Evolutionary conservation across 2,113 vertebrate genomes (phyloP).

Genomic region (Spermophilus dauricus): DNA sequence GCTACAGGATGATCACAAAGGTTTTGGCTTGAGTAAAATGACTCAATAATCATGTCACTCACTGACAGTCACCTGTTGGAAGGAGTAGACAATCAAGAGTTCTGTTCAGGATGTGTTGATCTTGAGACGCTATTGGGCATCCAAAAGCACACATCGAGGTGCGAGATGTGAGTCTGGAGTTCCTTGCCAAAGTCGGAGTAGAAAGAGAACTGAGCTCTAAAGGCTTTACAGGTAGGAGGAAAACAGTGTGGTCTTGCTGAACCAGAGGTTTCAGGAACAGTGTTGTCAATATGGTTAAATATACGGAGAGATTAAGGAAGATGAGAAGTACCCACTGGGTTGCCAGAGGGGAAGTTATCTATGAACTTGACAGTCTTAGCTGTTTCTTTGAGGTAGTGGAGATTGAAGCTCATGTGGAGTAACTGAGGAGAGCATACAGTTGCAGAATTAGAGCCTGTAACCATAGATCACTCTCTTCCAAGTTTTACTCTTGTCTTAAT

Average conservation of each 20-base stretch:
- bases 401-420: not conserved
- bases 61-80: not conserved
- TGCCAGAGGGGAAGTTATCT: not conserved
- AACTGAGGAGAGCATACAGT: not conserved
- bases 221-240: not conserved
- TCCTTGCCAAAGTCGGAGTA: not conserved
- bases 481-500: not conserved
- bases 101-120: not conserved
- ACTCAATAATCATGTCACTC: not conserved
- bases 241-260: not conserved
- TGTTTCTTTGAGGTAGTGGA: not conserved
- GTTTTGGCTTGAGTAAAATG: not conserved
- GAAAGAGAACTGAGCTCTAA: not conserved
- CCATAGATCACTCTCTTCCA: not conserved
- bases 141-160: accelerated
- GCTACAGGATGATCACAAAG: not conserved
- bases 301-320: not conserved
- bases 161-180: not conserved
- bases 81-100: not conserved
- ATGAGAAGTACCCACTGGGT: not conserved
- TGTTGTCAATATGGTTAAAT: not conserved
- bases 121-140: not conserved
- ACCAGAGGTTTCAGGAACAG: not conserved
- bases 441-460: not conserved
- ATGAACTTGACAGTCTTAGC: not conserved